Base-by-base conservation (phyloP, 35 echinoderm and acorn worm species). In the Holothuria glaberrima region DNA sequence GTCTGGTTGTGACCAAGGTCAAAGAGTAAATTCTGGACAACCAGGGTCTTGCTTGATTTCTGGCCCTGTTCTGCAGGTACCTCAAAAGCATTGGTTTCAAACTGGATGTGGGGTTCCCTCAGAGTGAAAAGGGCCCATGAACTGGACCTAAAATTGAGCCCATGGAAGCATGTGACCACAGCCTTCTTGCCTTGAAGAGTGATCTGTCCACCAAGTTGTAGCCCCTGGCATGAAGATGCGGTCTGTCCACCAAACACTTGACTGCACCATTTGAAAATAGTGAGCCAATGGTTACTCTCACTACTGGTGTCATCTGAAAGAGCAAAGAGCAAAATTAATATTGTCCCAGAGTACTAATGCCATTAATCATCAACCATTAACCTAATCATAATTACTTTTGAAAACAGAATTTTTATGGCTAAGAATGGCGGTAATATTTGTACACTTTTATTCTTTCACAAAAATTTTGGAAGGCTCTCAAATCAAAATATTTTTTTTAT, bases 1-100 rank as follows among this genome's bases (percentile, higher is more conserved):
- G 93, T 94, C 89, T 98, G 96, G 78, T 98, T 98, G 71, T 98
- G 96, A 52, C 96, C 96, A 5, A 98, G 89, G 75, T 90, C 92
- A 78, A 98, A 98, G 22, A 91, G 59, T 30, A 98, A 59, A 71
- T 98, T 93, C 88, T 98, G 93, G 33, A 95, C 83, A n/a, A 94
- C 86, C 56, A 92, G 60, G 1, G 93, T 98, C 27, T 91, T 87
- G 58, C 58, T 61, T 4, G 44, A 46, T 46, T 46, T 46, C 83
- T 66, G 62, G 20, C 70, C 87, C 87, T 97, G 89, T 27, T 83
- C 79, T 4, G 79, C 59, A 4, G 73, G 83, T 19, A 92, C 29
- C 54, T 95, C 88, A n/a, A 94, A 58, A 12, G 96, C 93, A 22
- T 98, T 93, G 4, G 93, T 94, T 30, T 98, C 96, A 91, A 94